A percentile compares a stretch with the other conserved stretches of the same genome.
phyloP scores from a whole-genome alignment of 2,113 vertebrate genomes.

The Boulengeromyrus knoepffleri region DNA sequence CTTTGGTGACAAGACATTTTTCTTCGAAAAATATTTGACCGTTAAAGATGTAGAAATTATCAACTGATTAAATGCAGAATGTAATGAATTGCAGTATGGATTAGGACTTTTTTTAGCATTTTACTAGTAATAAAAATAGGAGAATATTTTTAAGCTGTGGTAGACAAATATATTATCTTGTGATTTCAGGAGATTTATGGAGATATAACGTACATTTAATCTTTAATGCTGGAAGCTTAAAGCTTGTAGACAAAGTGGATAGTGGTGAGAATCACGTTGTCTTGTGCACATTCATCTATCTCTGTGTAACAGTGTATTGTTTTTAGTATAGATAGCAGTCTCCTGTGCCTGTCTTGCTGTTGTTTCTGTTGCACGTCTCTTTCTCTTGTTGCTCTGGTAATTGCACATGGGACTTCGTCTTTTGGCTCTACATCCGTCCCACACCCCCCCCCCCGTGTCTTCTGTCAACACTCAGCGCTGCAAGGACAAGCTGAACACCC shows the following conservation, averaged over 20 bases:
- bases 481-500: conserved; percentile 92
- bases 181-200: not conserved
- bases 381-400: not conserved
- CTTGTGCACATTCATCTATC: not conserved
- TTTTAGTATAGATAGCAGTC: not conserved
- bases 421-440: not conserved
- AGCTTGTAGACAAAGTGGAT: not conserved
- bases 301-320: not conserved
- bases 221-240: too few relatives aligned
- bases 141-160: not conserved
- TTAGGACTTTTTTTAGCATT: too few relatives aligned
- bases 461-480: conserved; percentile 70
- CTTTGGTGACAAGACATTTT: not conserved
- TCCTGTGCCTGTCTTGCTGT: not conserved
- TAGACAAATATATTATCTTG: not conserved
- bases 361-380: not conserved
- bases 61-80: too few relatives aligned
- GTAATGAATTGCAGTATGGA: not conserved
- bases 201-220: not conserved
- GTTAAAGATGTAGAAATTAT: too few relatives aligned
- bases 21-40: too few relatives aligned
- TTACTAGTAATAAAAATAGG: too few relatives aligned
- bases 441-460: too few relatives aligned
- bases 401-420: not conserved
- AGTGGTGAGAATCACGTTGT: not conserved